Percentiles rank a stretch among this genome's conserved stretches.
Conservation (phyloP, 2,888 invertebrate species). For the Spisula solida region DNA sequence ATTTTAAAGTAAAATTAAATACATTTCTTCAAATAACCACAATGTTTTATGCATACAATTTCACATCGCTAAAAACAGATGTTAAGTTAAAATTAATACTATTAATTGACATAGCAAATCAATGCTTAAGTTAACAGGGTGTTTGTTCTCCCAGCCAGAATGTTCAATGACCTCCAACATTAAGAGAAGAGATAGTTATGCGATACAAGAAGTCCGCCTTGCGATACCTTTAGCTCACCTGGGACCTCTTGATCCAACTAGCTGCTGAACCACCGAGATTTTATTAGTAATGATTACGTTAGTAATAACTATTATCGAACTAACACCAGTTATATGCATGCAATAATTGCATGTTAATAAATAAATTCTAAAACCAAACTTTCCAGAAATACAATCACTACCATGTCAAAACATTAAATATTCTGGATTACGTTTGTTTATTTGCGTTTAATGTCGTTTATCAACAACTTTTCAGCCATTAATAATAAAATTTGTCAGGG, state of each 20-base stretch:
- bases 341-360: not conserved
- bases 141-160: too few relatives aligned
- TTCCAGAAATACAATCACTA: not conserved
- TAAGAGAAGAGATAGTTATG: too few relatives aligned
- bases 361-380: constrained; percentile 5
- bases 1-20: not conserved
- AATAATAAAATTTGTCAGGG: too few relatives aligned
- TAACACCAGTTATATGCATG: constrained; percentile 1
- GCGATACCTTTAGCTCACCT: too few relatives aligned
- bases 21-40: not conserved
- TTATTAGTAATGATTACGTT: too few relatives aligned
- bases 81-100: not conserved
- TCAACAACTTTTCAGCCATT: too few relatives aligned
- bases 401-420: not conserved
- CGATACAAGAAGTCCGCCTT: not conserved
- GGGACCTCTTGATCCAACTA: too few relatives aligned
- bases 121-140: not conserved
- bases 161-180: too few relatives aligned
- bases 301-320: too few relatives aligned
- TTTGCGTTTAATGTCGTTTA: too few relatives aligned
- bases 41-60: not conserved
- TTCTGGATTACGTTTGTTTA: too few relatives aligned
- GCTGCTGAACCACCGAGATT: too few relatives aligned
- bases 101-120: not conserved
- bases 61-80: not conserved